Base-by-base conservation (phyloP, 53 echinoderm and acorn worm species). In the Pentamera pediparva region DNA sequence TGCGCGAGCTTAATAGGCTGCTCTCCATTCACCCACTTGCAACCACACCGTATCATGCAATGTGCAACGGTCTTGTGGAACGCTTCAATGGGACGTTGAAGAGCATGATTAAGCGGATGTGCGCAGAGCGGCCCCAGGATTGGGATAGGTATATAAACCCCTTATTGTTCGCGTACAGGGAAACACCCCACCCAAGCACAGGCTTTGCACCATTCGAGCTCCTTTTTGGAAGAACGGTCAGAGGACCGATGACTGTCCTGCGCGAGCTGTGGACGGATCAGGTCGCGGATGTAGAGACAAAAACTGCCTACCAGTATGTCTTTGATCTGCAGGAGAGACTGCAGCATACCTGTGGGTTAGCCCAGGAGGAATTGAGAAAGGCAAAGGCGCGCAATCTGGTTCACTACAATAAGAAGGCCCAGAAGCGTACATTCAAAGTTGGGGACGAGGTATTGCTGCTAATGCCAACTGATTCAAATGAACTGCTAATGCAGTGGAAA, bases 201-300 rank as follows among this genome's bases (percentile, higher is more conserved):
- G 76, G 81, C 1, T 86, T 86, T 62, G 78, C 86, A 33, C 86
- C 81, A 35, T 86, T 86, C 21, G 80, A 86, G 17, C 39, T 81
- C 11, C 30, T 86, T 19, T 86, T 72, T 69, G 85, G 79, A 18
- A 51, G 85, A 24, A 79, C 41, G 0, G 85, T 85, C 2, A 36
- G 86, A 47, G 86, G 39, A 35, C 36, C 39, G 11, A 43, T 87
- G 9, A 56, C 65, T 4, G 59, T 69, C 9, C 52, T 86, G 3
- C 70, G 62, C 32, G 85, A 85, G 53, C 37, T 85, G 15, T 32
- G 60, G 18, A 86, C 86, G 5, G 75, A 74, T 36, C 25, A 86
- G 20, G 32, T 86, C 40, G 78, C 84, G 22, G 56, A 61, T 24
- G 40, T 65, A 19, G 78, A 84, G 39, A 65, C 69, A 5, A 84